A percentile compares a stretch with the other conserved stretches of the same genome.
phyloP scores from a whole-genome alignment of 2,888 invertebrate species.

The Dorcus parallelipipedus region DNA sequence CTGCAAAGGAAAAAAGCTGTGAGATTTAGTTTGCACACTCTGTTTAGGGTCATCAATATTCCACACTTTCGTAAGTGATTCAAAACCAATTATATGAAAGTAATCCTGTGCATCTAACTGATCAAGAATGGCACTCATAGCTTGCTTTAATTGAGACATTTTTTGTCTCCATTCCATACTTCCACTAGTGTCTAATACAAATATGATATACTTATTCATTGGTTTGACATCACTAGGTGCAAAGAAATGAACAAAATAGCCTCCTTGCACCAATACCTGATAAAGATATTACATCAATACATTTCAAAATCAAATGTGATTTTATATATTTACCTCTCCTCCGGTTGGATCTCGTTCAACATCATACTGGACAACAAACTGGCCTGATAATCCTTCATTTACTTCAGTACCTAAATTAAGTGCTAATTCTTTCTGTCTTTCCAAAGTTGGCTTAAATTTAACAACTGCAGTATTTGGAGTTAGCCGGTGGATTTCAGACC shows the following conservation, averaged over 20 bases:
- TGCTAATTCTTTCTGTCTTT: constrained; percentile 57
- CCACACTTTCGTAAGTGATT: constrained; percentile 53
- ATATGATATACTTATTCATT: constrained; percentile 65
- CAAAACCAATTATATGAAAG: constrained; percentile 68
- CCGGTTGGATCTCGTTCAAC: constrained; percentile 58
- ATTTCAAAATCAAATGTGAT: not conserved
- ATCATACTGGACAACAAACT: constrained; percentile 69
- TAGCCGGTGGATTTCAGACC: constrained; percentile 34
- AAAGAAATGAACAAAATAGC: constrained; percentile 75
- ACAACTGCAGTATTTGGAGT: constrained; percentile 43
- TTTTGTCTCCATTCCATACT: constrained; percentile 66
- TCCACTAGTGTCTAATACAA: constrained; percentile 73
- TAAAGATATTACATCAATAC: constrained; percentile 7
- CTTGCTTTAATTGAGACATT: constrained; percentile 62
- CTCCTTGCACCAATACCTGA: constrained; percentile 61
- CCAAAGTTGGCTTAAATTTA: constrained; percentile 57
- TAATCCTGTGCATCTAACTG: constrained; percentile 61
- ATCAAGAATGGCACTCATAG: constrained; percentile 65
- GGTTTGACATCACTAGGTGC: constrained; percentile 60
- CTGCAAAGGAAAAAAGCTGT: not conserved
- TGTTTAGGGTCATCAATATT: constrained; percentile 40
- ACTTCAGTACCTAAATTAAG: constrained; percentile 41
- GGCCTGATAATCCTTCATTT: constrained; percentile 56
- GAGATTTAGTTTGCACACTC: not conserved
- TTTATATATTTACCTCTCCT: constrained; percentile 51